Conservation (phyloP, 2,113 vertebrate species). For the crab-eating macaque (Macaca fascicularis) region T2T-MFA8v1.1 NC_088377.1:79834001-79834500, state of each 20-base stretch:
- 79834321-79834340: background rate
- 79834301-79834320: background rate
- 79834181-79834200: background rate
- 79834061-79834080: background rate
- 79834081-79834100: background rate
- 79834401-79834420: background rate
- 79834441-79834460: too few species aligned
- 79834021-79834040: background rate
- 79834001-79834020: background rate
- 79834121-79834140: background rate
- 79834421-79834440: background rate
- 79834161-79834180: background rate
- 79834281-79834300: too few species aligned
- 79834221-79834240: background rate
- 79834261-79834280: background rate
- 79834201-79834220: background rate
- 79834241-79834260: background rate
- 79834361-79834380: background rate
- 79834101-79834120: background rate
- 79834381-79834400: rapidly evolving
- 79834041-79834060: background rate
- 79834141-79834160: background rate
- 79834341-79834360: background rate
- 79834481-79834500: background rate
- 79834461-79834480: background rate